phyloP scores from a whole-genome alignment of 2,888 invertebrate species.

The Ochropleura plecta region DNA sequence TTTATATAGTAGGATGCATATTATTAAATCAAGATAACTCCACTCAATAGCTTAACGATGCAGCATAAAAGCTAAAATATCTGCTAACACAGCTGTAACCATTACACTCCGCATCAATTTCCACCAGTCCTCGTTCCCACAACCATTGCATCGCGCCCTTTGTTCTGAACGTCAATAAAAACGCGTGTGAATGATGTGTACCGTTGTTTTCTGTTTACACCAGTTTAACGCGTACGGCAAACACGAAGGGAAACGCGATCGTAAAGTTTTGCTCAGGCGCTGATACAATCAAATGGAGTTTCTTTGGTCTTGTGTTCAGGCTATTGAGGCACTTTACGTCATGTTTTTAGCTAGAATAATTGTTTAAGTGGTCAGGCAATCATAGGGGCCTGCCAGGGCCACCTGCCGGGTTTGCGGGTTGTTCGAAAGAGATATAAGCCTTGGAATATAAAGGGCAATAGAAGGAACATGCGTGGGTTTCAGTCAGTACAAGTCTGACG shows the following conservation, averaged over 20 bases:
- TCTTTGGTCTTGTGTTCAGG: conserved; percentile 28
- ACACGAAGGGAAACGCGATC: conserved; percentile 48
- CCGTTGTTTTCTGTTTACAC: conserved; percentile 54
- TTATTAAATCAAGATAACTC: neutral
- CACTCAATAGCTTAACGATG: neutral
- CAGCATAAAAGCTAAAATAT: neutral
- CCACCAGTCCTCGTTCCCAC: conserved; percentile 8
- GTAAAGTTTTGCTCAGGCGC: conserved; percentile 44
- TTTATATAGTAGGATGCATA: too few relatives aligned
- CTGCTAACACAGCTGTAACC: neutral
- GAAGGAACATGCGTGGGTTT: too few relatives aligned
- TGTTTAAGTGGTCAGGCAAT: neutral
- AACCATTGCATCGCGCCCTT: conserved; percentile 27
- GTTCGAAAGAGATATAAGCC: too few relatives aligned
- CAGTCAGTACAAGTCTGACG: too few relatives aligned
- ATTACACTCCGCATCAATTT: neutral
- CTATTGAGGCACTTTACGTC: conserved; percentile 13
- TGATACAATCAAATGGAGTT: conserved; percentile 52
- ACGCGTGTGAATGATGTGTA: conserved; percentile 60
- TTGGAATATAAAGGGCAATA: too few relatives aligned
- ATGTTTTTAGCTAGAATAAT: conserved; percentile 20
- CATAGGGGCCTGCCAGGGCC: neutral
- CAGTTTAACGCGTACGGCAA: conserved; percentile 42
- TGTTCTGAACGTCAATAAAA: conserved; percentile 45
- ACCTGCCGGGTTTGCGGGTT: too few relatives aligned